Conservation (phyloP, 2,113 vertebrate genomes). For the Cyprinodon variegatus region DNA sequence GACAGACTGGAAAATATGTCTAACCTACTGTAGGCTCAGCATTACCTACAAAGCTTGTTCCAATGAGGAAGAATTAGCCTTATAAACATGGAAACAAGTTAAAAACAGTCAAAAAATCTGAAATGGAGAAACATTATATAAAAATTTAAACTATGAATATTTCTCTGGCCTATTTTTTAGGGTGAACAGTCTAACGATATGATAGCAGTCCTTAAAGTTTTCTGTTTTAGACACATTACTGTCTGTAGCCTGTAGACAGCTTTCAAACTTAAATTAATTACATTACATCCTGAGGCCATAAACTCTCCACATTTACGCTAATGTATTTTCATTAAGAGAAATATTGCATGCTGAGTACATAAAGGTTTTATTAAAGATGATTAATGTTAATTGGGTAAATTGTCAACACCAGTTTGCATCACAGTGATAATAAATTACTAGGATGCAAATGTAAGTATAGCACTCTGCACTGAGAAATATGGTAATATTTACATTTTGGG, state of each 20-base stretch:
- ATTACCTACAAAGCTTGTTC: too few relatives aligned
- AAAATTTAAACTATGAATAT: too few relatives aligned
- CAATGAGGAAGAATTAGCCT: too few relatives aligned
- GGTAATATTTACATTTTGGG: conserved; percentile 1
- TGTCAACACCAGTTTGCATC: conserved; percentile 17
- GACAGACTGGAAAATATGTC: too few relatives aligned
- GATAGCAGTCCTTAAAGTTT: background rate
- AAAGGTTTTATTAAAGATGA: conserved; percentile 9
- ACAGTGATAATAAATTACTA: background rate
- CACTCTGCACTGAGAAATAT: conserved; percentile 15
- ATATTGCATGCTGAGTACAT: background rate
- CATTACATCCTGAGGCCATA: background rate
- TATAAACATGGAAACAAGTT: too few relatives aligned
- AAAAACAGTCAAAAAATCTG: too few relatives aligned
- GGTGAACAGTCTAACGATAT: background rate
- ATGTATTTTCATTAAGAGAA: background rate
- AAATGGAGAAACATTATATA: too few relatives aligned
- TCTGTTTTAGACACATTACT: background rate
- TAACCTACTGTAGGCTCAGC: too few relatives aligned
- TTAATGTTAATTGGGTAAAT: conserved; percentile 2
- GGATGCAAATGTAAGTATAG: background rate
- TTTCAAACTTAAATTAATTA: background rate
- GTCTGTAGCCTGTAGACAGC: background rate
- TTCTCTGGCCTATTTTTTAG: too few relatives aligned
- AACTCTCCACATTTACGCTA: background rate